Percentiles rank a stretch among this genome's conserved stretches.
Evolutionary conservation across 2,888 invertebrate genomes (phyloP).

Genomic region (Argynnis bischoffii): DNA sequence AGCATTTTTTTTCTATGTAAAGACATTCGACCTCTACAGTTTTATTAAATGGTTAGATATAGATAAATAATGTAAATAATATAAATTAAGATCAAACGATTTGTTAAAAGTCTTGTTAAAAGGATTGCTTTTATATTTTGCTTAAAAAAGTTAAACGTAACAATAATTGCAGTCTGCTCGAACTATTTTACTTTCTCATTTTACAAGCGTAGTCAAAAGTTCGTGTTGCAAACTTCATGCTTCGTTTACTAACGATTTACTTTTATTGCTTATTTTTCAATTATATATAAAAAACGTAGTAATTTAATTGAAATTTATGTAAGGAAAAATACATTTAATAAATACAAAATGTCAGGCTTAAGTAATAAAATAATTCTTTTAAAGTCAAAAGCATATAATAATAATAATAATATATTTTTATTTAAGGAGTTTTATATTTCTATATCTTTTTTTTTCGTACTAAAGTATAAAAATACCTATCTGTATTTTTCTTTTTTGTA

Average conservation of each 20-base stretch:
- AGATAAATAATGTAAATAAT: background rate
- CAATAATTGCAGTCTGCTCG: conserved; percentile 10
- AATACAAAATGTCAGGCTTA: background rate
- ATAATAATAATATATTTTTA: too few relatives aligned
- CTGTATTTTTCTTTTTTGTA: background rate
- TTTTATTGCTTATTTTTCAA: conserved; percentile 5
- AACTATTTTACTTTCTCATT: conserved; percentile 18
- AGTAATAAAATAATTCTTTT: too few relatives aligned
- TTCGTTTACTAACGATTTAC: conserved; percentile 9
- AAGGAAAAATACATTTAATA: too few relatives aligned
- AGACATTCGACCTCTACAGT: too few relatives aligned
- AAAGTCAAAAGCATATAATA: too few relatives aligned
- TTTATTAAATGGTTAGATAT: too few relatives aligned
- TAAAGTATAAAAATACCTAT: too few relatives aligned
- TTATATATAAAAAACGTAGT: background rate
- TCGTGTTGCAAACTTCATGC: conserved; percentile 21
- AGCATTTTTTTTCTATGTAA: too few relatives aligned
- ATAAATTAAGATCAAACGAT: background rate
- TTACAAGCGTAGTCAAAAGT: conserved; percentile 16
- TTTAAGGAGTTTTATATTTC: too few relatives aligned
- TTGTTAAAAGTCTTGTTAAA: background rate
- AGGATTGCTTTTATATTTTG: background rate
- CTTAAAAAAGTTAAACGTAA: conserved; percentile 10
- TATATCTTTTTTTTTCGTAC: too few relatives aligned
- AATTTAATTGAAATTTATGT: background rate